Evolutionary conservation across 2,888 invertebrate genomes (phyloP).

Genomic region (Hyposoter didymator): DNA sequence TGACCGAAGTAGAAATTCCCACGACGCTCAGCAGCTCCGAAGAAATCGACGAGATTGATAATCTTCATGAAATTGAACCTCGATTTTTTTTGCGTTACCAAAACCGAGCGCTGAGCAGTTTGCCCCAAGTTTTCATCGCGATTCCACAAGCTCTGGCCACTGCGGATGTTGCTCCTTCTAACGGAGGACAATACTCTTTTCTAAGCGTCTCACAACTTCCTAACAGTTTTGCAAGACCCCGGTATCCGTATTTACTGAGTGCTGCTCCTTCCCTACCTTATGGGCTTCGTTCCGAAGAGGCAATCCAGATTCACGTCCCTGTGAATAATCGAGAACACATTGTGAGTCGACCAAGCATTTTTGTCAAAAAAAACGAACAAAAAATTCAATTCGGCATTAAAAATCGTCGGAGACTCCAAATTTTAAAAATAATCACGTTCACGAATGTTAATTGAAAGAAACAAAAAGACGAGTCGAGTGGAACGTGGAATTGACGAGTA

Average conservation of each 20-base stretch:
- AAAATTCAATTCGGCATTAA: too few relatives aligned
- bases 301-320: constrained; percentile 12
- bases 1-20: neutral
- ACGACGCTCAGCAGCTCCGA: neutral
- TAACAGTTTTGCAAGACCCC: neutral
- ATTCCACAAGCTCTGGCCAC: constrained; percentile 49
- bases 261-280: neutral
- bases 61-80: constrained; percentile 13
- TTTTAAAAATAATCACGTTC: too few relatives aligned
- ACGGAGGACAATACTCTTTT: neutral
- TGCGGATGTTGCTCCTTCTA: constrained; percentile 8
- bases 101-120: neutral
- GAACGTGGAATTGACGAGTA: too few relatives aligned
- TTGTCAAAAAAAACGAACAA: neutral
- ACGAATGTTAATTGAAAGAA: too few relatives aligned
- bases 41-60: neutral
- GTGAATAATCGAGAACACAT: neutral
- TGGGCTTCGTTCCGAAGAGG: neutral
- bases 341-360: neutral
- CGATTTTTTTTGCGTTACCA: constrained; percentile 18
- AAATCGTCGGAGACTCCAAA: too few relatives aligned
- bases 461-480: too few relatives aligned
- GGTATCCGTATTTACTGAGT: constrained; percentile 1
- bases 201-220: neutral
- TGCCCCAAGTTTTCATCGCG: constrained; percentile 23